A percentile compares a stretch with the other conserved stretches of the same genome.
Conservation (phyloP, 1,140 invertebrate genomes). For the roundworm (Caenorhabditis elegans) region WBcel235 BX284606.5:12131501-12132000, state of each 20-base stretch:
- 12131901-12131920: not conserved
- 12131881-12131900: not conserved
- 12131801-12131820: too few relatives aligned
- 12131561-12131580: not conserved
- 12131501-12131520: slow-evolving; percentile 5
- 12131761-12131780: not conserved
- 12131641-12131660: not conserved
- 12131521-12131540: not conserved
- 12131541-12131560: not conserved
- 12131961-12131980: not conserved
- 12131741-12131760: not conserved
- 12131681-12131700: not conserved
- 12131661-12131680: not conserved
- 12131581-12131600: not conserved
- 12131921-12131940: not conserved
- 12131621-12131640: not conserved
- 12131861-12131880: not conserved
- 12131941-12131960: not conserved
- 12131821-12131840: not conserved
- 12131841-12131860: not conserved
- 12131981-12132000: not conserved
- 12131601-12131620: not conserved
- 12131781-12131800: too few relatives aligned
- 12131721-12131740: not conserved
- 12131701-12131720: not conserved